These are phyloP conservation scores for Thereva nobilitata DNA, from an alignment of 2,888 invertebrate species.

Conservation along the genomic window DNA sequence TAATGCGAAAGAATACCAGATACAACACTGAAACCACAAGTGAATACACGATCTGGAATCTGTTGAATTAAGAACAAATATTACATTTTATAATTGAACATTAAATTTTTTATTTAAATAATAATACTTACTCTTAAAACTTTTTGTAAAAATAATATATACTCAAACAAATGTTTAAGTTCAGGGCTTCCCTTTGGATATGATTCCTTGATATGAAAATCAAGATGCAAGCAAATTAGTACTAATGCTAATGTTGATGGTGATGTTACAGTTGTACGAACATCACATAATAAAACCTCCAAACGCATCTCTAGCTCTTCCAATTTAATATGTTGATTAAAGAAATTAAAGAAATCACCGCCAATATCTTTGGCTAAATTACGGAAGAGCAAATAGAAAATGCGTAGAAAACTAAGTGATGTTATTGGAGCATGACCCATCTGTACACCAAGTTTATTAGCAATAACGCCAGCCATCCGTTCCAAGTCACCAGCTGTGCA, in stretches of 20 bases:
- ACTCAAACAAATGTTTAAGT: constrained; percentile 68
- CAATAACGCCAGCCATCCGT: constrained; percentile 83
- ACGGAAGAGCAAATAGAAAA: constrained; percentile 67
- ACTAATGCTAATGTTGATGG: constrained; percentile 79
- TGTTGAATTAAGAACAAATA: constrained; percentile 51
- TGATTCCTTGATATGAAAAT: constrained; percentile 60
- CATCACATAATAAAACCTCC: constrained; percentile 77
- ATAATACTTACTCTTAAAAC: constrained; percentile 67
- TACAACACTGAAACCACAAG: constrained; percentile 65
- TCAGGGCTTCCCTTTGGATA: constrained; percentile 59
- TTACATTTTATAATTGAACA: not conserved
- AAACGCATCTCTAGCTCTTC: constrained; percentile 69
- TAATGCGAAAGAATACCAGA: constrained; percentile 70
- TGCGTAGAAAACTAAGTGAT: constrained; percentile 70
- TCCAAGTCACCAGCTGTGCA: constrained; percentile 83
- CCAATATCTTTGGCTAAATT: constrained; percentile 62
- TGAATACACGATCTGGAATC: constrained; percentile 71
- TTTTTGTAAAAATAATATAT: constrained; percentile 72
- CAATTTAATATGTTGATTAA: constrained; percentile 61
- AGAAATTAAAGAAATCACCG: constrained; percentile 60
- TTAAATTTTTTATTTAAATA: constrained; percentile 3
- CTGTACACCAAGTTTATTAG: constrained; percentile 72
- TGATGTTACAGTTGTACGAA: constrained; percentile 72
- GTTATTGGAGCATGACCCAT: constrained; percentile 65
- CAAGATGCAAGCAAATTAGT: constrained; percentile 73